phyloP scores from a whole-genome alignment of 1,140 invertebrate species.

The Theocolax elegans region DNA sequence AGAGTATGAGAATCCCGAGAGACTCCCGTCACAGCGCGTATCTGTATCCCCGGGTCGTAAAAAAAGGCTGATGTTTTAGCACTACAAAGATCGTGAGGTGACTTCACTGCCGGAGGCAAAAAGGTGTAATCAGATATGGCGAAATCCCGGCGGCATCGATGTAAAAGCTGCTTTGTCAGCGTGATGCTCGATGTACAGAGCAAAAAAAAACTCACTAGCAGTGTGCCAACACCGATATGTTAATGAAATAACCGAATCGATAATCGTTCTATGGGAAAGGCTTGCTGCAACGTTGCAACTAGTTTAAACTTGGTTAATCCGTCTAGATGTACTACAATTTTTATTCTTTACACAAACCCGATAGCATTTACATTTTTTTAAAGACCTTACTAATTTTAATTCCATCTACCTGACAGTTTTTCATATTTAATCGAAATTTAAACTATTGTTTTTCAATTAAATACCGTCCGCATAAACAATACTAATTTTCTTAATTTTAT shows the following conservation, averaged over 20 bases:
- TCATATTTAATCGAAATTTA: too few relatives aligned
- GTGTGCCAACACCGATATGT: not conserved
- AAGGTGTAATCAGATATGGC: slow-evolving; percentile 5
- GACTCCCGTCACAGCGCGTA: not conserved
- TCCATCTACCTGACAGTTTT: too few relatives aligned
- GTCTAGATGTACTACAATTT: too few relatives aligned
- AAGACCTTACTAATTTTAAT: too few relatives aligned
- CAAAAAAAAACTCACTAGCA: not conserved
- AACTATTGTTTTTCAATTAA: too few relatives aligned
- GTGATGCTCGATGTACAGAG: not conserved
- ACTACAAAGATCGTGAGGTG: not conserved
- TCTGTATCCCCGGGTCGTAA: not conserved
- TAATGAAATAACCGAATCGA: not conserved
- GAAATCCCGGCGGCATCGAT: not conserved
- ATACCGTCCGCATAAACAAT: too few relatives aligned
- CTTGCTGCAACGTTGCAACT: too few relatives aligned
- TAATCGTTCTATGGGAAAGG: not conserved
- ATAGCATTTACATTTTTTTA: too few relatives aligned
- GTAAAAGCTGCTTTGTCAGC: not conserved
- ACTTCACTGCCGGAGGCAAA: not conserved
- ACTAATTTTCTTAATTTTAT: too few relatives aligned
- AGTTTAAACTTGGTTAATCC: too few relatives aligned
- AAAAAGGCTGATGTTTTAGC: slow-evolving; percentile 20
- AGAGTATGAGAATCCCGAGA: not conserved
- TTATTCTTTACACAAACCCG: too few relatives aligned